phyloP scores from a whole-genome alignment of 2,113 vertebrate genomes.

The Xenopus tropicalis region DNA sequence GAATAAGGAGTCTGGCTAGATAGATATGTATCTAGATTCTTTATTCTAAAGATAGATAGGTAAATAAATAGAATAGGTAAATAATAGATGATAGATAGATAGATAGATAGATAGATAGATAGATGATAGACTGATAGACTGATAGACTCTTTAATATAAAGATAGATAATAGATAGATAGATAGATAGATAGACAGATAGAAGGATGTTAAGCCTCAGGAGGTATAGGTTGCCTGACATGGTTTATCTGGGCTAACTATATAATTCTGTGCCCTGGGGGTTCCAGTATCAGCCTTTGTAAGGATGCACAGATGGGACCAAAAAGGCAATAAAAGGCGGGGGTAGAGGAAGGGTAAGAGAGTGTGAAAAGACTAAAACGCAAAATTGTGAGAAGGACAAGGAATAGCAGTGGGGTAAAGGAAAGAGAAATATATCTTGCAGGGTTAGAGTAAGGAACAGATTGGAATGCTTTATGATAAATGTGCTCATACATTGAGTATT shows the following conservation, averaged over 20 bases:
- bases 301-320: slow-evolving; percentile 8
- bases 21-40: neutral
- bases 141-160: too few relatives aligned
- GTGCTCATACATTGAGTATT: too few relatives aligned
- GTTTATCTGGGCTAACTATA: slow-evolving; percentile 2
- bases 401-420: too few relatives aligned
- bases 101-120: too few relatives aligned
- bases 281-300: neutral
- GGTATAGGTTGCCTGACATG: slow-evolving; percentile 13
- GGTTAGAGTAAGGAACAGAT: too few relatives aligned
- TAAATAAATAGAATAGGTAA: too few relatives aligned
- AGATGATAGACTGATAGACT: too few relatives aligned
- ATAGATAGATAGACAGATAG: too few relatives aligned
- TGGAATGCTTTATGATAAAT: too few relatives aligned
- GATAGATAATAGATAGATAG: too few relatives aligned
- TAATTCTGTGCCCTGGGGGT: slow-evolving; percentile 14
- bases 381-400: neutral
- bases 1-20: neutral
- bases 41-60: neutral
- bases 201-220: neutral
- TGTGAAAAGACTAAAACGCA: neutral
- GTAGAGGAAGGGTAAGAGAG: neutral
- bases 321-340: neutral
- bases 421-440: too few relatives aligned
- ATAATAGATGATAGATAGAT: too few relatives aligned